Conservation (phyloP, 2,797 vertebrate genomes). For the Manis javanica region DNA sequence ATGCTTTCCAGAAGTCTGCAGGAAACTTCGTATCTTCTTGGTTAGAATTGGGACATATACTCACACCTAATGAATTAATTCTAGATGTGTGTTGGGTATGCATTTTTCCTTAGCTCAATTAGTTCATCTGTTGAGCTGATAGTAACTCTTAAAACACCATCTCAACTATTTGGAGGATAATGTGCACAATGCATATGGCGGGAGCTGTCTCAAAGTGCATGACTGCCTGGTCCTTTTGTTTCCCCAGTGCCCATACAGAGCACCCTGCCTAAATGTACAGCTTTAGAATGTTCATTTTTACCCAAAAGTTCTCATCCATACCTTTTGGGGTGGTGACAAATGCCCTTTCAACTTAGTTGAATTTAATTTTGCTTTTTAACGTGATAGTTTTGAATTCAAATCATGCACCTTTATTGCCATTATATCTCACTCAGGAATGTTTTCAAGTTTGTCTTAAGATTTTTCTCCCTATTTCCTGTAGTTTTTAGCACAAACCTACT, state of each 20-base stretch:
- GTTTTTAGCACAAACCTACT: not conserved
- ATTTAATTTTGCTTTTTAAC: slow-evolving; percentile 24
- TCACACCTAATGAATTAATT: not conserved
- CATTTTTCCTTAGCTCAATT: not conserved
- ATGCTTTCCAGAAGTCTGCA: not conserved
- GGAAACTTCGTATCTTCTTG: not conserved
- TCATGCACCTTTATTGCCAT: not conserved
- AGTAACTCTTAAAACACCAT: not conserved
- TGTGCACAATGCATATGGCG: rapidly evolving
- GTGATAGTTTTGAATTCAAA: not conserved
- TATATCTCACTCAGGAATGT: not conserved
- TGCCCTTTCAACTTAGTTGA: not conserved
- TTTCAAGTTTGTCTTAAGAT: not conserved
- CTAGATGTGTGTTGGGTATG: not conserved
- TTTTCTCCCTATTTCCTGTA: not conserved
- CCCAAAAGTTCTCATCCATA: not conserved
- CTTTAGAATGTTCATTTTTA: not conserved
- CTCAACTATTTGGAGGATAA: not conserved
- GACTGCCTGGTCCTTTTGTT: rapidly evolving
- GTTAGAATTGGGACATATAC: not conserved
- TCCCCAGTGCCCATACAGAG: rapidly evolving
- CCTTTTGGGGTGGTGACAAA: not conserved
- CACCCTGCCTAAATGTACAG: not conserved
- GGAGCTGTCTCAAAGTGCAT: rapidly evolving
- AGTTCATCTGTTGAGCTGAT: not conserved